Evolutionary conservation across 2,113 vertebrate species (phyloP), one percentile per base, ranked within the genome.

Genomic region (Centropus unirufus): DNA sequence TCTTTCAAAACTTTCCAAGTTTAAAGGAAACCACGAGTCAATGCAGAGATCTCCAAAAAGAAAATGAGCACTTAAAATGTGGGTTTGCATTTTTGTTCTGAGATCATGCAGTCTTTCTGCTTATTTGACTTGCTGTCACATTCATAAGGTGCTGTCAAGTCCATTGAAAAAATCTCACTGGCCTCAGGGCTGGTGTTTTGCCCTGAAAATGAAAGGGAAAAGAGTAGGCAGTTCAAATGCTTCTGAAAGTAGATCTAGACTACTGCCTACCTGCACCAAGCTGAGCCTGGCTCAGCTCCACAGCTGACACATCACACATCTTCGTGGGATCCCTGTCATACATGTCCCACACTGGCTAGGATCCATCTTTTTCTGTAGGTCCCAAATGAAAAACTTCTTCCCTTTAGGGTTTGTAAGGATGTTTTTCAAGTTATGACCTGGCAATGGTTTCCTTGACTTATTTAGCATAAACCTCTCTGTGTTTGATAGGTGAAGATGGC

Each of bases 1-100:
- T 6, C 92, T 86, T 78, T 57, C 66, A 87, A 91, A 89, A 68
- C 62, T 34, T 73, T 40, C 94, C 89, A 89, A 93, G 82, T 4
- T 29, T 14, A 64, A 88, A 85, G n/a, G 54, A 89, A 87, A 85
- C 30, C 11, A 22, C 52, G 27, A 68, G 73, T 44, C 89, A 85
- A 61, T 8, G 61, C 57, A 49, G 89, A 87, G 58, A 78, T 40
- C 66, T 75, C 73, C 86, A 87, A 39, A 61, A 84, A 36, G 54
- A 84, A 91, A 92, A 49, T 15, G 29, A n/a, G 29, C 3, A 2
- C n/a, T 82, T 66, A 21, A 79, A 87, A 69, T 66, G 75, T 34
- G 92, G 77, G 32, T 55, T n/a, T 54, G 6, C 32, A 70, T n/a
- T 34, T 77, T 83, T 79, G 81, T 89, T 80, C 46, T 44, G 87